phyloP scores from a whole-genome alignment of 2,888 invertebrate species.

The Colletes collaris region DNA sequence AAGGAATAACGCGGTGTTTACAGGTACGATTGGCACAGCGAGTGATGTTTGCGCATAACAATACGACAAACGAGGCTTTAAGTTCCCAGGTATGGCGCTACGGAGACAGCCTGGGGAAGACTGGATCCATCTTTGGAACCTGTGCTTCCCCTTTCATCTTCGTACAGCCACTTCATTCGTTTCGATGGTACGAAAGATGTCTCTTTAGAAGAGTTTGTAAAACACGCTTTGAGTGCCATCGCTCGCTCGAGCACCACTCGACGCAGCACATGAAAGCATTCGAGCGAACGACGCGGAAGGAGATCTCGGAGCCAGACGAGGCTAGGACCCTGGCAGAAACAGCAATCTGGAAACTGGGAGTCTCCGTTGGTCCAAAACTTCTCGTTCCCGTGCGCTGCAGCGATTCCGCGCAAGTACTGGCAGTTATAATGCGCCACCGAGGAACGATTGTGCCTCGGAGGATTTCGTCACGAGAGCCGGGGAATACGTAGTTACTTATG shows the following conservation, averaged over 20 bases:
- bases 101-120: background rate
- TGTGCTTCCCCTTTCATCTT: background rate
- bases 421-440: slow-evolving; percentile 11
- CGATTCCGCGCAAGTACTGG: slow-evolving; percentile 1
- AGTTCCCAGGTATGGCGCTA: background rate
- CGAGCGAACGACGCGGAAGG: background rate
- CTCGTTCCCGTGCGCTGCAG: slow-evolving; percentile 3
- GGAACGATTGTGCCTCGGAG: slow-evolving; percentile 19
- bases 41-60: too few species aligned
- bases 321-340: background rate
- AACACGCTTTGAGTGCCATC: slow-evolving; percentile 2
- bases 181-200: background rate
- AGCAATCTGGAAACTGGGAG: slow-evolving; percentile 1
- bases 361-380: background rate
- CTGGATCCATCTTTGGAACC: background rate
- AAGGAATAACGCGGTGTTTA: too few species aligned
- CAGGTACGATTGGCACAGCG: too few species aligned
- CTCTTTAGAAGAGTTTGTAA: slow-evolving; percentile 13
- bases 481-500: background rate
- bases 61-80: too few species aligned
- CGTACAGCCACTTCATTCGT: background rate
- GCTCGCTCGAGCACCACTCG: background rate
- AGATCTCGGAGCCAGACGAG: background rate
- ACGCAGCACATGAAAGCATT: background rate
- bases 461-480: slow-evolving; percentile 3